phyloP scores from a whole-genome alignment of 2,797 vertebrate genomes.

The Gallinago solitaria region DNA sequence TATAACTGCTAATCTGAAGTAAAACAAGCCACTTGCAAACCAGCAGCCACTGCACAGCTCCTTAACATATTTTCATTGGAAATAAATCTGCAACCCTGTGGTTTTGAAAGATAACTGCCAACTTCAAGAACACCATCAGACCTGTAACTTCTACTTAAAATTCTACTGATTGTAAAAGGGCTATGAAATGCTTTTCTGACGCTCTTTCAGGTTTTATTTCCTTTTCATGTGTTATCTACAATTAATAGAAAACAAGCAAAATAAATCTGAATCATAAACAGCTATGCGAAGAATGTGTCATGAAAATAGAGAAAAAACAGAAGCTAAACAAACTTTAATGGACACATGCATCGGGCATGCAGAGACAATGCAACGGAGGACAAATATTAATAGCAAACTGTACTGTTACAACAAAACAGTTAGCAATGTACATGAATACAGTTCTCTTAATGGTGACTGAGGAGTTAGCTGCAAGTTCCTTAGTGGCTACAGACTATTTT shows the following conservation, averaged over 20 bases:
- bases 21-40: neutral
- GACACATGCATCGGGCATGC: constrained; percentile 80
- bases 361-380: constrained; percentile 70
- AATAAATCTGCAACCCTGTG: neutral
- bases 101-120: constrained; percentile 20
- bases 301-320: constrained; percentile 72
- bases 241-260: constrained; percentile 77
- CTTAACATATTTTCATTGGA: neutral
- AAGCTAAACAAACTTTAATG: constrained; percentile 80
- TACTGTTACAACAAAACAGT: constrained; percentile 70
- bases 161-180: neutral
- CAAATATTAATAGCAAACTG: constrained; percentile 75
- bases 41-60: neutral
- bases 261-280: constrained; percentile 73
- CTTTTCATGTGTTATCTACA: constrained; percentile 70
- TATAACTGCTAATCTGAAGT: constrained; percentile 23
- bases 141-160: neutral
- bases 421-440: constrained; percentile 44
- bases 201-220: constrained; percentile 68
- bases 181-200: constrained; percentile 55
- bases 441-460: constrained; percentile 23
- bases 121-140: neutral
- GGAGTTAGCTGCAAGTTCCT: constrained; percentile 76
- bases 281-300: constrained; percentile 72
- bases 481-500: constrained; percentile 60